Percentiles rank a stretch among this genome's conserved stretches.
Conservation (phyloP, 2,888 invertebrate species). For the Tholera decimalis region DNA sequence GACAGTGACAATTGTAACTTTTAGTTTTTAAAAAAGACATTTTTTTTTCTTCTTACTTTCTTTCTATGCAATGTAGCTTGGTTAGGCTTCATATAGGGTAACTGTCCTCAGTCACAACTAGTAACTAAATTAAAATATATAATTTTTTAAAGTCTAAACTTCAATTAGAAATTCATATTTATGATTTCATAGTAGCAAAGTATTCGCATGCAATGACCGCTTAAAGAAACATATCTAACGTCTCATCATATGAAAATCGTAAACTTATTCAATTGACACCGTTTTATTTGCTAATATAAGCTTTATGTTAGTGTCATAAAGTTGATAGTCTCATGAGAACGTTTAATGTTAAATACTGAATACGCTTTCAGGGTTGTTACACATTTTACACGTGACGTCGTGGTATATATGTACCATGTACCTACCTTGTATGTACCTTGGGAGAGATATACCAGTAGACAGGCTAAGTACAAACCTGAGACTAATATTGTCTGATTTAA, state of each 20-base stretch:
- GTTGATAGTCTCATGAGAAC: constrained; percentile 12
- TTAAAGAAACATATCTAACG: background rate
- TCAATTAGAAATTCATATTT: background rate
- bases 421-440: too few species aligned
- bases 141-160: too few species aligned
- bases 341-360: constrained; percentile 15
- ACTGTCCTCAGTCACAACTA: too few species aligned
- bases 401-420: too few species aligned
- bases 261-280: constrained; percentile 7
- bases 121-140: too few species aligned
- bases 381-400: constrained; percentile 35
- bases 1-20: too few species aligned
- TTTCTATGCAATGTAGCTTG: too few species aligned
- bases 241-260: constrained; percentile 8
- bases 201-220: background rate
- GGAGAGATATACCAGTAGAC: constrained; percentile 8
- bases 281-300: constrained; percentile 28
- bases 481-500: background rate
- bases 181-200: background rate
- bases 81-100: too few species aligned
- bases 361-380: constrained; percentile 12
- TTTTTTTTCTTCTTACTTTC: too few species aligned
- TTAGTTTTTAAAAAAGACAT: too few species aligned
- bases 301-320: constrained; percentile 19
- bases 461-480: background rate